Evolutionary conservation across 1,140 invertebrate species (phyloP).

Genomic region (Nylanderia fulva): DNA sequence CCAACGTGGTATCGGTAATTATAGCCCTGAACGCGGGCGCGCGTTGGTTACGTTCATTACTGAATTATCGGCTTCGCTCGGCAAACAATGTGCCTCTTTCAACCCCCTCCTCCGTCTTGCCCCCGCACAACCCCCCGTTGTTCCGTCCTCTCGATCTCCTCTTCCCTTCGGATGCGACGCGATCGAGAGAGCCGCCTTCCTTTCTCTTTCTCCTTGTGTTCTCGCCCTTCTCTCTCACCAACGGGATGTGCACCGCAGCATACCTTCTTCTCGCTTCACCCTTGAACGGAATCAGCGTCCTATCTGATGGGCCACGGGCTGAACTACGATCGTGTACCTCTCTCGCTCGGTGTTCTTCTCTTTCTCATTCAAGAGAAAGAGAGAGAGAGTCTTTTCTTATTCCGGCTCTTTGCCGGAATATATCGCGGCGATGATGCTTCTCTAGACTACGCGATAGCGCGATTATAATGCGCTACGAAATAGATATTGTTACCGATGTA

Average conservation of each 20-base stretch:
- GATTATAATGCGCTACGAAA: conserved; percentile 59
- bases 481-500: conserved; percentile 62
- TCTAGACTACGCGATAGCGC: conserved; percentile 24
- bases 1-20: conserved; percentile 86
- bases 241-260: conserved; percentile 24
- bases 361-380: no score
- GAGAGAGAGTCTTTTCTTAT: conserved; percentile 50
- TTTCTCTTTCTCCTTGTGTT: conserved; percentile 15
- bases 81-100: conserved; percentile 84
- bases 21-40: conserved; percentile 84
- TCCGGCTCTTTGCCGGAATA: conserved; percentile 60
- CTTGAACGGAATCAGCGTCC: conserved; percentile 60
- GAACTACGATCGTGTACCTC: conserved; percentile 71
- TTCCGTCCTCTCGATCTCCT: conserved; percentile 41
- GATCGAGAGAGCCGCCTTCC: conserved; percentile 8
- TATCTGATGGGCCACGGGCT: conserved; percentile 79
- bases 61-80: conserved; percentile 85
- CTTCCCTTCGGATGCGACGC: conserved; percentile 4
- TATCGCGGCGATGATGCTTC: conserved; percentile 46
- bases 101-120: conserved; percentile 64
- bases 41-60: conserved; percentile 85
- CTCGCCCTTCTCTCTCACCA: conserved; percentile 8
- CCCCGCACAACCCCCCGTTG: conserved; percentile 54
- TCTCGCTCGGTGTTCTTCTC: conserved; percentile 49
- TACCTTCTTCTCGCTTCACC: conserved; percentile 54